Conservation (phyloP, 2,888 invertebrate species). For the Meiosimyza decipiens region DNA sequence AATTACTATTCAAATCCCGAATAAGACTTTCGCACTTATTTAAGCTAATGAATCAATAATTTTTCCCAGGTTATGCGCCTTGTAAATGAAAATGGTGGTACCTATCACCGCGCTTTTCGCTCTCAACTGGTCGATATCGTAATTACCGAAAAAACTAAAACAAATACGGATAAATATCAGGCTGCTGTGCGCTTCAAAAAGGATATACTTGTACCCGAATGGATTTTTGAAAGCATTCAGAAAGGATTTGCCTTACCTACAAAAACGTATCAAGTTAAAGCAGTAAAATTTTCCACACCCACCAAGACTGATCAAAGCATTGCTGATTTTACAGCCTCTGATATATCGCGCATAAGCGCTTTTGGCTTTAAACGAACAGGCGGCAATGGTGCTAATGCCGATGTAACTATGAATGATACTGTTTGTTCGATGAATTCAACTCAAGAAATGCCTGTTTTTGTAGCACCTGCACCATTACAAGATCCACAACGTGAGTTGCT, state of each 20-base stretch:
- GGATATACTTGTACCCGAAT: slow-evolving; percentile 77
- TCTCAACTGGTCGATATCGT: slow-evolving; percentile 64
- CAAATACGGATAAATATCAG: slow-evolving; percentile 62
- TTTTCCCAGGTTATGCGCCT: slow-evolving; percentile 70
- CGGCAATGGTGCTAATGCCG: slow-evolving; percentile 40
- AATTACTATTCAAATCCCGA: no score
- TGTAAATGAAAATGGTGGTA: slow-evolving; percentile 80
- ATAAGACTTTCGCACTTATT: no score
- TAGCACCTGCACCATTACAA: slow-evolving; percentile 43
- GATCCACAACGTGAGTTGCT: slow-evolving; percentile 50
- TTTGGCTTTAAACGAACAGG: slow-evolving; percentile 34
- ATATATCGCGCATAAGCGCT: slow-evolving; percentile 61
- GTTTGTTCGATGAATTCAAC: slow-evolving; percentile 46
- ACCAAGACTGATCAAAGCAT: slow-evolving; percentile 66
- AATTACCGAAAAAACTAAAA: slow-evolving; percentile 60
- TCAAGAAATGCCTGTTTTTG: slow-evolving; percentile 42
- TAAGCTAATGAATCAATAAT: neutral
- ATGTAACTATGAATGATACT: slow-evolving; percentile 53
- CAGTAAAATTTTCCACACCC: slow-evolving; percentile 78
- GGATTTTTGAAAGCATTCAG: slow-evolving; percentile 83
- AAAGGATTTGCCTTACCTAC: slow-evolving; percentile 77
- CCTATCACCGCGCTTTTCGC: slow-evolving; percentile 68
- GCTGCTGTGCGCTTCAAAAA: slow-evolving; percentile 65
- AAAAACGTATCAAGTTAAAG: slow-evolving; percentile 71
- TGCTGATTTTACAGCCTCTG: slow-evolving; percentile 60